phyloP scores from a whole-genome alignment of 2,797 vertebrate species.

The Steatocranus sp. region DNA sequence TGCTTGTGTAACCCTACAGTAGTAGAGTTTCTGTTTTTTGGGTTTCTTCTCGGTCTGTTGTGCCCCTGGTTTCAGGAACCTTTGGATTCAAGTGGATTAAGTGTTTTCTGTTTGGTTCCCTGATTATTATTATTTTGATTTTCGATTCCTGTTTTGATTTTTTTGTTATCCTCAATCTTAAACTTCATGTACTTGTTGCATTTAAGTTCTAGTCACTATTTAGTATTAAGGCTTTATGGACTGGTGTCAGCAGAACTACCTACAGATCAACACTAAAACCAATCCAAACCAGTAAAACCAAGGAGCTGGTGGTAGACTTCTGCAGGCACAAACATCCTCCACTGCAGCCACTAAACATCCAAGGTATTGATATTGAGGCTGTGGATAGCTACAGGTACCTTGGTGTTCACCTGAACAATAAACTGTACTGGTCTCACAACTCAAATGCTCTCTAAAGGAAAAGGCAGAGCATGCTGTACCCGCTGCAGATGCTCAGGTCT shows the following conservation, averaged over 20 bases:
- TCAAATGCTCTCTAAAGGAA: neutral
- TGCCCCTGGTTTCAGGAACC: neutral
- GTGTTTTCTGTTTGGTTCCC: neutral
- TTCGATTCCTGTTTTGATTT: neutral
- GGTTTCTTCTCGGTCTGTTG: neutral
- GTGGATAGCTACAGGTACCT: neutral
- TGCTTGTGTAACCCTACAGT: neutral
- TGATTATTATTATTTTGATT: neutral
- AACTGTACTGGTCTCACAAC: neutral
- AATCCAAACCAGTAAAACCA: neutral
- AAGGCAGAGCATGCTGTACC: neutral
- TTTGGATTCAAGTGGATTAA: neutral
- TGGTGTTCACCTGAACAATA: neutral
- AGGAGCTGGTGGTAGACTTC: neutral
- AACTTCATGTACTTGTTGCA: neutral
- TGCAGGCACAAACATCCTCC: neutral
- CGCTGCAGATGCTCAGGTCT: neutral
- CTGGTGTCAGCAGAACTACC: neutral
- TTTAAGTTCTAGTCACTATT: neutral
- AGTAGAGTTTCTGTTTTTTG: neutral
- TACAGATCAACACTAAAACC: neutral
- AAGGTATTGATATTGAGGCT: neutral
- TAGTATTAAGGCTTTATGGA: neutral
- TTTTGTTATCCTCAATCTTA: neutral
- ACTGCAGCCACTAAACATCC: neutral